Evolutionary conservation across 2,888 invertebrate genomes (phyloP).

Genomic region (Phaedon cochleariae): DNA sequence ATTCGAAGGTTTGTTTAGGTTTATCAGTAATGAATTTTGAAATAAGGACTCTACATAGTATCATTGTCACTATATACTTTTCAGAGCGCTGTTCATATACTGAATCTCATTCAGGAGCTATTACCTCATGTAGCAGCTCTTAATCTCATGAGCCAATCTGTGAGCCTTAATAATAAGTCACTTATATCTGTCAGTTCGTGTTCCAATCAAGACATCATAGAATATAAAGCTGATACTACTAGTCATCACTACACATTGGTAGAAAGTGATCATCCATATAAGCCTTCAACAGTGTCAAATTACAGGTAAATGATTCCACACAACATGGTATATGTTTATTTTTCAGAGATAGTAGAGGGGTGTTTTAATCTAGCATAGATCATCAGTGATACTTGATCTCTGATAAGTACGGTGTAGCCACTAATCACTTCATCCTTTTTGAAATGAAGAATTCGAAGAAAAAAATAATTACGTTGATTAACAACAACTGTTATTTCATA

Average conservation of each 20-base stretch:
- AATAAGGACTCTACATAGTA: too few species aligned
- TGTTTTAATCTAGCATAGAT: too few species aligned
- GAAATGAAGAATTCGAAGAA: too few species aligned
- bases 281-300: constrained; percentile 84
- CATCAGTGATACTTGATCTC: too few species aligned
- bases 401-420: too few species aligned
- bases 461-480: too few species aligned
- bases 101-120: constrained; percentile 86
- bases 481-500: too few species aligned
- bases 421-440: too few species aligned
- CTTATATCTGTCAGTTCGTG: constrained; percentile 45
- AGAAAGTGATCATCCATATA: constrained; percentile 97
- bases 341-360: too few species aligned
- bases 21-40: not conserved
- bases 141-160: constrained; percentile 69
- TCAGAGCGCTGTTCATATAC: constrained; percentile 84
- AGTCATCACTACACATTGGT: constrained; percentile 90
- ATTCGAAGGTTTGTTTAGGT: constrained; percentile 73
- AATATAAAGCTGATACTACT: constrained; percentile 67
- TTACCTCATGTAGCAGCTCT: constrained; percentile 88
- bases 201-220: constrained; percentile 49
- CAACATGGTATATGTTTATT: too few species aligned
- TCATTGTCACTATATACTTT: not conserved
- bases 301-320: constrained; percentile 70
- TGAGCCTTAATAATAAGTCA: constrained; percentile 51